phyloP scores from a whole-genome alignment of 2,113 vertebrate species.

The Balaeniceps rex region DNA sequence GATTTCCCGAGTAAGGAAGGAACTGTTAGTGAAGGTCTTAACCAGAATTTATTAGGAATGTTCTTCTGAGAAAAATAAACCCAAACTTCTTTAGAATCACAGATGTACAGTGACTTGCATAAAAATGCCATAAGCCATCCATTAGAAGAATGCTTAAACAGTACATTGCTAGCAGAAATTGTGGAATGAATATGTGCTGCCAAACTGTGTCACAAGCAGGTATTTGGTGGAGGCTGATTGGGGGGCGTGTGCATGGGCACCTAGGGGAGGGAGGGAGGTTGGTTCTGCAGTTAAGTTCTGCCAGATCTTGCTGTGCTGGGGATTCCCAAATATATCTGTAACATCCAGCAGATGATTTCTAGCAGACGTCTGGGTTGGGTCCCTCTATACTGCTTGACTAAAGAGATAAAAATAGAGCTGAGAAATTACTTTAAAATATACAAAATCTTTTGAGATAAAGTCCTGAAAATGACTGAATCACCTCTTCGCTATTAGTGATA shows the following conservation, averaged over 20 bases:
- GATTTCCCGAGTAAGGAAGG: background rate
- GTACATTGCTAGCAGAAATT: background rate
- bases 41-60: background rate
- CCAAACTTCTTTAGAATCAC: background rate
- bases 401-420: background rate
- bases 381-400: background rate
- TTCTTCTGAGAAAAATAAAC: background rate
- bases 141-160: background rate
- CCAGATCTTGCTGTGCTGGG: background rate
- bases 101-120: background rate
- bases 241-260: rapidly evolving
- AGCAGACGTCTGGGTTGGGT: background rate
- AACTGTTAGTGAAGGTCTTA: background rate
- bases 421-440: background rate
- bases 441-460: background rate
- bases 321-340: background rate
- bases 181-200: background rate
- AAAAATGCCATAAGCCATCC: background rate
- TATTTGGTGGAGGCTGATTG: background rate
- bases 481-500: background rate
- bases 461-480: background rate
- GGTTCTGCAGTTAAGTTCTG: background rate
- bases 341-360: background rate
- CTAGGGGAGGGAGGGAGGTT: background rate
- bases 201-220: background rate